Evolutionary conservation across 2,888 invertebrate genomes (phyloP), one percentile per base, ranked within the genome.

Genomic region (Drosophila anomalata): DNA sequence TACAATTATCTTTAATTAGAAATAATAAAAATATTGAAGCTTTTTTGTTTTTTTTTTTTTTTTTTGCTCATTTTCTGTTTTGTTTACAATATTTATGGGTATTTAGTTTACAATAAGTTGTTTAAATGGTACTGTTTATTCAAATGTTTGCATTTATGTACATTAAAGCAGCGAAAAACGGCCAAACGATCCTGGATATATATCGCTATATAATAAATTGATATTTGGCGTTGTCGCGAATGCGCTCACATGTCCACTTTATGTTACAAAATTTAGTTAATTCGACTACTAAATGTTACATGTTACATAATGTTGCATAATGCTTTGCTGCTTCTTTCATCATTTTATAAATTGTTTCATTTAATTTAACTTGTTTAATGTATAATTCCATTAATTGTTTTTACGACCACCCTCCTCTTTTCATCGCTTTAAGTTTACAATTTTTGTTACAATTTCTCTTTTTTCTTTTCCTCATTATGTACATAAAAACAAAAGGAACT

Each of bases 401-500:
- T 87, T 90, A 89, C 84, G 89, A 79, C 22, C 66, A 42, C 56
- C 17, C 17, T 17, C 17, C 17, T 12, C 53, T 50, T 36, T 51
- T 54, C 44, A 57, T 82, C 59, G 58, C 63, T 78, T 82, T 78
- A 77, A 78, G 76, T 76, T 85, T 85, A 79, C 70, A 77, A 79
- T 84, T 79, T 87, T 78, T 71, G 73, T 87, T 76, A 76, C 60
- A 77, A 78, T 78, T 80, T 79, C 59, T 72, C 52, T 73, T 65
- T 80, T 69, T 48, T 61, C 26, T 42, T 67, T 56, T 70, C 59
- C 29, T 76, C 48, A 57, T 74, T 84, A 90, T 90, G 85, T 91
- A 91, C 91, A 91, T 91, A 91, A 91, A 91, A 91, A 91, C 91
- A 91, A 91, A 84, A 91, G 91, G 91, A 91, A 91, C 91, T 91